Base-by-base conservation (phyloP, 2,113 vertebrate genomes). In the Dicrurus megarhynchus region DNA sequence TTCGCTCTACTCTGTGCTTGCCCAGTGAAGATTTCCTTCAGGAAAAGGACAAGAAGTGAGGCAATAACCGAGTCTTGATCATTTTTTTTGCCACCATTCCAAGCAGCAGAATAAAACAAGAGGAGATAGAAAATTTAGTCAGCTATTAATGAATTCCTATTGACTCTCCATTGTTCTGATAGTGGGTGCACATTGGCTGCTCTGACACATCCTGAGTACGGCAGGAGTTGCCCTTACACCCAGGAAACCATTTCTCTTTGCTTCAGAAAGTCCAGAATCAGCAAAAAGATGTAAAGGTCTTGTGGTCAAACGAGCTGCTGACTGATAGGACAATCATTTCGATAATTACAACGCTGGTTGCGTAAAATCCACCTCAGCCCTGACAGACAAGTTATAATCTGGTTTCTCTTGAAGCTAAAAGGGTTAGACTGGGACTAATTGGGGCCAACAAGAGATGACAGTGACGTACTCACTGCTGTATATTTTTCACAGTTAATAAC, bases 1-100 rank as follows among this genome's bases (percentile, higher is more conserved):
- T 30, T 19, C 3, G 0, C 42, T 61, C 30, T 9, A 0, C 10
- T 49, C 61, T 2, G 1, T 23, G 55, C 6, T 2, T 61, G 39
- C 63, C 35, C n/a, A 4, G 2, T 37, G 30, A 64, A 47, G 42
- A 46, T 79, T 92, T 49, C 76, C 42, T 56, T 30, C 65, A 59
- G 17, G 9, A 50, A 56, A 67, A 4, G 17, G 47, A 16, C 18
- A 28, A 75, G 32, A 68, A 91, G 4, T 0, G 0, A 39, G 8
- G 9, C 78, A 93, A 14, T 33, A 89, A 69, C 20, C 0, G 1
- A 70, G 24, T 13, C 56, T 37, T 6, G 3, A 71, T 22, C 0
- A 10, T 39, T 10, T 18, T 64, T 32, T 53, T 63, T 32, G 18
- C 21, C 76, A 79, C 33, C 21, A n/a, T 65, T 77, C 16, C 24